Base-by-base conservation (phyloP, 2,888 invertebrate species). In the Hymenopus coronatus region DNA sequence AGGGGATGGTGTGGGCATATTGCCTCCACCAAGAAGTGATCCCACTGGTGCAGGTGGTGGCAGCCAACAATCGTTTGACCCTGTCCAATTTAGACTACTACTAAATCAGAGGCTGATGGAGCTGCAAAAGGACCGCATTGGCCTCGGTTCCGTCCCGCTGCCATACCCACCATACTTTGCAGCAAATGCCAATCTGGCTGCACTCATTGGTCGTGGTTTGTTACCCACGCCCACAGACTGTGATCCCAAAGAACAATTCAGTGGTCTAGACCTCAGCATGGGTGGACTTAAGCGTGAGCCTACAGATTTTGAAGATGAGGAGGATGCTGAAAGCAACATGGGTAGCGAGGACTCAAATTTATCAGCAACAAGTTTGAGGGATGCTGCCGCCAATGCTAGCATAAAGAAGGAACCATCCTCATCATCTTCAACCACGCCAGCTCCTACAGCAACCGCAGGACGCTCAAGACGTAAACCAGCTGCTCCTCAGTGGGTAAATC, bases 401-500 rank as follows among this genome's bases (percentile, higher is more conserved):
- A 87, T 88, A 33, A 89, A 91, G 91, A 91, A 90, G 89, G 91
- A 89, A 91, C 91, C 88, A 90, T 91, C 91, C 82, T 90, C 91
- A 88, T 88, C 91, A 8, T 70, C 54, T 25, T 70, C 54, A 70
- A 70, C 54, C 15, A 70, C 54, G 1, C 54, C 54, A 70, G 90
- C 90, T 82, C 90, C 91, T 15, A 87, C 90, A 28, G 91, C 93
- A 2, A 91, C 92, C 91, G 91, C 92, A 12, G 93, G 96, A 91
- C 95, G 95, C 85, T 97, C 96, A 89, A 94, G 98, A 90, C 95
- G 99, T 92, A 99, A 99, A 94, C 98, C 98, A 1, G 98, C 98
- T 1, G 98, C 98, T 88, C 99, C 99, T 2, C 98, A 99, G 93
- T 98, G 99, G 98, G 98, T 99, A 7, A 98, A 98, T 93, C 99